Evolutionary conservation across 2,797 vertebrate genomes (phyloP).

Genomic region (Ctenopoma kingsleyae): DNA sequence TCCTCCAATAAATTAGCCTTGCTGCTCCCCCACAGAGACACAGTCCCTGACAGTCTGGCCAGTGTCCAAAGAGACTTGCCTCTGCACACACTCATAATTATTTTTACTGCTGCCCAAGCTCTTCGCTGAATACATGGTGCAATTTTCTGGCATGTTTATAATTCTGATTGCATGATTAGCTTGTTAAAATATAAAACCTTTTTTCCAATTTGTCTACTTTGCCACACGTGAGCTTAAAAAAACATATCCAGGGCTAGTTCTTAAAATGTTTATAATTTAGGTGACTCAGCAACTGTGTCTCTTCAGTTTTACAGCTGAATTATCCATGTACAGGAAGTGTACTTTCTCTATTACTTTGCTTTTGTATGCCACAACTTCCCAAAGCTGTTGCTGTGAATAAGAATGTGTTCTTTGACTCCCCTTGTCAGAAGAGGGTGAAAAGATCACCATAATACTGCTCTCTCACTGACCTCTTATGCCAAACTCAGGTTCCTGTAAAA

Average conservation of each 20-base stretch:
- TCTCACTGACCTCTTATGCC: conserved; percentile 38
- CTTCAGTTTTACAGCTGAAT: neutral
- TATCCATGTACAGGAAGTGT: neutral
- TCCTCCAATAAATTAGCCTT: conserved; percentile 79
- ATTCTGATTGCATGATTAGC: neutral
- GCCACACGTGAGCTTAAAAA: neutral
- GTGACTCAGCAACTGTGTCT: neutral
- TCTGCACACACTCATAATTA: conserved; percentile 46
- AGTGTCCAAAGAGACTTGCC: conserved; percentile 43
- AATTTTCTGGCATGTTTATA: neutral
- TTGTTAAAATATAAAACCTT: conserved; percentile 3
- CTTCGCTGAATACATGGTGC: conserved; percentile 20
- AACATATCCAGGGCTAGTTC: neutral
- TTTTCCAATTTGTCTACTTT: conserved; percentile 7
- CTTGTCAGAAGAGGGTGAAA: conserved; percentile 50
- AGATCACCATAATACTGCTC: conserved; percentile 29
- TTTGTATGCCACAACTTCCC: neutral
- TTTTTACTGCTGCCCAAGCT: conserved; percentile 38
- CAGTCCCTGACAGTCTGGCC: conserved; percentile 61
- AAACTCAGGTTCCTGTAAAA: conserved; percentile 48
- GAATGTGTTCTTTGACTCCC: conserved; percentile 30
- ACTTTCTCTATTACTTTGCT: neutral
- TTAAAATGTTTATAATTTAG: neutral
- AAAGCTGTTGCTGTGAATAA: conserved; percentile 34
- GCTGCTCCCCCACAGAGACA: conserved; percentile 57